Evolutionary conservation across 2,888 invertebrate species (phyloP).

Genomic region (Agrotis puta): DNA sequence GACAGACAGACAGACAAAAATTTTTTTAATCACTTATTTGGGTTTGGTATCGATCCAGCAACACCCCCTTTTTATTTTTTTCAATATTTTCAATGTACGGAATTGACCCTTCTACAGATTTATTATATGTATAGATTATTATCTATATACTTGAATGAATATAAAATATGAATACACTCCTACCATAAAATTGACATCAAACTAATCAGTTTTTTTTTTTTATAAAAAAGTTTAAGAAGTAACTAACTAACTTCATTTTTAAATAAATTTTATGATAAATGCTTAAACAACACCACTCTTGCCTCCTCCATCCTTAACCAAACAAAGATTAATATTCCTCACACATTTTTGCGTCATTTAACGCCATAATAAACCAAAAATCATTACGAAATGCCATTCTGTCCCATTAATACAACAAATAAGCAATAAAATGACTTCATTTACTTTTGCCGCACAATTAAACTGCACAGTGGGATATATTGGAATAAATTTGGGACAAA

Average conservation of each 20-base stretch:
- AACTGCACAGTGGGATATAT: conserved; percentile 73
- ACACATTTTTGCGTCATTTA: conserved; percentile 40
- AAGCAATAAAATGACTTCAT: conserved; percentile 76
- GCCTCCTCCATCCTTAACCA: background rate
- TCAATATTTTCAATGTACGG: too few relatives aligned
- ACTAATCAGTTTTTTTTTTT: too few relatives aligned
- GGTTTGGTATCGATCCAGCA: too few relatives aligned
- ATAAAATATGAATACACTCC: too few relatives aligned
- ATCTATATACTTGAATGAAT: too few relatives aligned
- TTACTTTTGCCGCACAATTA: conserved; percentile 82
- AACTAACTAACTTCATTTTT: background rate
- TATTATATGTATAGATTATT: too few relatives aligned
- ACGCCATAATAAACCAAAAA: conserved; percentile 49
- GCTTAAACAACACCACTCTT: background rate
- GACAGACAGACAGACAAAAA: too few relatives aligned
- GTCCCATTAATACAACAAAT: conserved; percentile 62
- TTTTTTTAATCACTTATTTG: too few relatives aligned
- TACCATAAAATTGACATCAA: too few relatives aligned
- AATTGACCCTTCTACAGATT: too few relatives aligned
- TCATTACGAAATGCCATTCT: conserved; percentile 53
- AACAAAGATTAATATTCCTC: conserved; percentile 2
- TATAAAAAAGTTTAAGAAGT: too few relatives aligned
- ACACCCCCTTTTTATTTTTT: too few relatives aligned
- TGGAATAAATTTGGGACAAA: conserved; percentile 76
- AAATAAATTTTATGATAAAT: background rate